Conservation (phyloP, 1,140 invertebrate species). For the Eriosoma lanigerum region DNA sequence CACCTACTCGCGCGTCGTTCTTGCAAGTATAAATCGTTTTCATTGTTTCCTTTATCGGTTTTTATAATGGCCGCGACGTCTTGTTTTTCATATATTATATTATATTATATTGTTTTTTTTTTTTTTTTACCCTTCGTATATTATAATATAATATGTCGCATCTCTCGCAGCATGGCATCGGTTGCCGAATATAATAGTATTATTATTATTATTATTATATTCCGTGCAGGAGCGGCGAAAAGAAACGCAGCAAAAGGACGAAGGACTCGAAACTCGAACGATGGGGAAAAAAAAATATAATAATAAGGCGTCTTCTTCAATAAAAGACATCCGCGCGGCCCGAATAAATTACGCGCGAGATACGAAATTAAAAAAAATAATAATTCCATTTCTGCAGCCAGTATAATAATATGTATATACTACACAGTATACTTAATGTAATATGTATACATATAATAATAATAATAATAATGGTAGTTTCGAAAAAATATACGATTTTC, state of each 20-base stretch:
- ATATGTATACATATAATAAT: too few species aligned
- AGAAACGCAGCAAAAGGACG: background rate
- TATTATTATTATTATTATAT: background rate
- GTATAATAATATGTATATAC: too few species aligned
- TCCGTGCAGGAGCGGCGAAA: background rate
- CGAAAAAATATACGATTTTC: conserved; percentile 3
- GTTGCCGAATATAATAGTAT: conserved; percentile 2
- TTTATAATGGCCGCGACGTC: conserved; percentile 24
- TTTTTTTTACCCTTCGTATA: background rate
- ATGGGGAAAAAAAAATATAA: too few species aligned
- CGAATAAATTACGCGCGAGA: background rate
- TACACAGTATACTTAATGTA: too few species aligned
- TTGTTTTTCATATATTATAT: conserved; percentile 16
- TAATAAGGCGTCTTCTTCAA: conserved; percentile 26
- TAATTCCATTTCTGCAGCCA: background rate
- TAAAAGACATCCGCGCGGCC: conserved; percentile 32
- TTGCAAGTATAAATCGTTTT: conserved; percentile 24
- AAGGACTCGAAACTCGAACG: too few species aligned
- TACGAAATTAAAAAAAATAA: background rate
- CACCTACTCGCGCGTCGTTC: conserved; percentile 2
- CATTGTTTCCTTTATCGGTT: conserved; percentile 42
- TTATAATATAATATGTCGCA: background rate
- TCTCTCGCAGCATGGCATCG: background rate
- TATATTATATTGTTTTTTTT: background rate
- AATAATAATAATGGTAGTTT: background rate